Percentiles rank a stretch among this genome's conserved stretches.
phyloP scores from a whole-genome alignment of 1,140 invertebrate genomes.

The Harpegnathos saltator region DNA sequence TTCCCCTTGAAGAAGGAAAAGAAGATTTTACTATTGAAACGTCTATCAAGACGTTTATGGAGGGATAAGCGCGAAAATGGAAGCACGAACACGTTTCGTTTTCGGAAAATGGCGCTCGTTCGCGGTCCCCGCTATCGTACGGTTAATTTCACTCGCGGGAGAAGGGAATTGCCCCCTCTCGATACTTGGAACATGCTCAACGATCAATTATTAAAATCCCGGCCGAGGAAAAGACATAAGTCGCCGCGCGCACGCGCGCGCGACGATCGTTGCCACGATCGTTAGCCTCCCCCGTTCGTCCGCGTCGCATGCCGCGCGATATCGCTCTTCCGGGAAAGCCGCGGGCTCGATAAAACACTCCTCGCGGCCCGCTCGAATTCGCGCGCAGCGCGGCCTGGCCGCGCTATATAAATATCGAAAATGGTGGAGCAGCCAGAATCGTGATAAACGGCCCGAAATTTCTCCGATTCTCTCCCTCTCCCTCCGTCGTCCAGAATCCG shows the following conservation, averaged over 20 bases:
- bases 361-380: constrained; percentile 29
- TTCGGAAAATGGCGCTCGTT: neutral
- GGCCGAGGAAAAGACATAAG: neutral
- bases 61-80: neutral
- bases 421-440: constrained; percentile 24
- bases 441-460: constrained; percentile 65
- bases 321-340: constrained; percentile 42
- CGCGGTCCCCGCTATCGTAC: neutral
- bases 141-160: constrained; percentile 9
- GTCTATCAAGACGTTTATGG: neutral
- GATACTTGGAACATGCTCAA: neutral
- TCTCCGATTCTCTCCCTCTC: constrained; percentile 25
- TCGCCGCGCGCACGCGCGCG: no score
- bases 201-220: constrained; percentile 37
- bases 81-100: neutral
- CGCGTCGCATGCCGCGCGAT: neutral
- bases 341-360: constrained; percentile 33
- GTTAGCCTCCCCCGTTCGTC: no score
- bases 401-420: constrained; percentile 60
- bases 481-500: constrained; percentile 9
- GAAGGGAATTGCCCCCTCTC: neutral
- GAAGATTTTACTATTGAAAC: neutral
- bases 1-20: neutral
- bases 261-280: constrained; percentile 4
- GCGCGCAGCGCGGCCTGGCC: neutral